Base-by-base conservation (phyloP, 2,797 vertebrate species). In the Tadarida brasiliensis region DNA sequence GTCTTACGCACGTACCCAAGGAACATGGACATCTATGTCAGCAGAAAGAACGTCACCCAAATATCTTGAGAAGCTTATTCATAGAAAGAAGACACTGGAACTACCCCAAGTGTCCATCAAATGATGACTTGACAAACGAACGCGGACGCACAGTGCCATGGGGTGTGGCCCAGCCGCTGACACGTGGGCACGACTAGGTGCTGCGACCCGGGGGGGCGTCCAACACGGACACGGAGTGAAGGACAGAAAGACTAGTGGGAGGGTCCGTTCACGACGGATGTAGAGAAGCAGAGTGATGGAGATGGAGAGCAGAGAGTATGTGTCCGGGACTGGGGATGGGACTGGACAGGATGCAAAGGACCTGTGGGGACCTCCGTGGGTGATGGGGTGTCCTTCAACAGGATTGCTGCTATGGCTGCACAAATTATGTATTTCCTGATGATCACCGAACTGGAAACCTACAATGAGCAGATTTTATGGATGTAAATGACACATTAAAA, bases 161-260 rank as follows among this genome's bases (percentile, higher is more conserved):
- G 67, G 33, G 6, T 51, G 11, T 44, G 9, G 51, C 26, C 26
- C 5, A 14, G 54, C 20, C 11, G 16, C 3, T 11, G 12, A 14
- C 0, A 11, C n/a, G 28, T 24, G 51, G 33, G 14, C 2, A 10
- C 56, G 3, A 2, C n/a, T 6, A 4, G 6, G 1, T 11, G 12
- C 4, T 5, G 5, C 5, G 3, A 17, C 33, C 5, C 1, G 12
- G 30, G 14, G 7, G 20, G 59, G 17, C 10, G 39, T 39, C 76
- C 9, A 30, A 22, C n/a, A 49, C 39, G 1, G 5, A 7, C 9
- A 7, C 16, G 57, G 10, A n/a, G 12, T 11, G 19, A 39, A 11
- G 39, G 47, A 39, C 26, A 44, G 63, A 28, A 33, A 35, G 35
- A 11, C 1, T n/a, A n/a, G n/a, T n/a, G n/a, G n/a, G n/a, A n/a